Conservation (phyloP, 2,888 invertebrate genomes). For the Priocnemis perturbator region DNA sequence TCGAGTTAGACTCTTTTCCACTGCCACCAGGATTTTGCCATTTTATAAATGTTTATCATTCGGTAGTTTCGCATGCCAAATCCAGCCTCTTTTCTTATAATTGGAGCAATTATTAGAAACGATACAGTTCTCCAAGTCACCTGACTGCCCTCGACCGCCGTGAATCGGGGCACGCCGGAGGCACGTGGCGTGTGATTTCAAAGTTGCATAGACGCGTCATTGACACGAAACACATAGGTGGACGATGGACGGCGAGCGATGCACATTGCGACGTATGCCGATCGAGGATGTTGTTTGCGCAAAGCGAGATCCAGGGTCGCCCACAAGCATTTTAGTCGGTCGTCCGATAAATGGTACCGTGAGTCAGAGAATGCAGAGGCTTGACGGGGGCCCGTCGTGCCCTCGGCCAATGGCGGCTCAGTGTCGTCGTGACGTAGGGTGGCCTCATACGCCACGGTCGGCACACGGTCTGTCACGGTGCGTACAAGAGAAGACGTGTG, state of each 20-base stretch:
- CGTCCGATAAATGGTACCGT: slow-evolving; percentile 48
- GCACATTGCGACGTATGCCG: background rate
- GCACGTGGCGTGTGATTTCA: too few species aligned
- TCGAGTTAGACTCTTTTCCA: too few species aligned
- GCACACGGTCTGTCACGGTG: slow-evolving; percentile 22
- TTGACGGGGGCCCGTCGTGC: slow-evolving; percentile 65
- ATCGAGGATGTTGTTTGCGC: slow-evolving; percentile 8
- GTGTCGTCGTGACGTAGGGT: slow-evolving; percentile 56
- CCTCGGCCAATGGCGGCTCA: slow-evolving; percentile 56
- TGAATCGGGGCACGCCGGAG: too few species aligned
- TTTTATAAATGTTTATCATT: too few species aligned
- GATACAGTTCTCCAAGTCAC: too few species aligned
- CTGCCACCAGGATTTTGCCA: too few species aligned
- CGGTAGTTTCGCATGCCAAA: too few species aligned
- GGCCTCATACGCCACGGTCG: slow-evolving; percentile 46
- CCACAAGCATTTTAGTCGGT: slow-evolving; percentile 37
- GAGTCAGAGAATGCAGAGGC: slow-evolving; percentile 60
- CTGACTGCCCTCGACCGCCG: too few species aligned
- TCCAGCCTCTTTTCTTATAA: too few species aligned
- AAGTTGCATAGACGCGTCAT: too few species aligned
- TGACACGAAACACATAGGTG: too few species aligned
- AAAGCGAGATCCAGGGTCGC: slow-evolving; percentile 14
- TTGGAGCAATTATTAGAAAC: too few species aligned
- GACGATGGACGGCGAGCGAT: background rate
- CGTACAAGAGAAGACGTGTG: slow-evolving; percentile 14